Evolutionary conservation across 2,113 vertebrate species (phyloP), one percentile per base, ranked within the genome.

Genomic region (Tursiops truncatus): DNA sequence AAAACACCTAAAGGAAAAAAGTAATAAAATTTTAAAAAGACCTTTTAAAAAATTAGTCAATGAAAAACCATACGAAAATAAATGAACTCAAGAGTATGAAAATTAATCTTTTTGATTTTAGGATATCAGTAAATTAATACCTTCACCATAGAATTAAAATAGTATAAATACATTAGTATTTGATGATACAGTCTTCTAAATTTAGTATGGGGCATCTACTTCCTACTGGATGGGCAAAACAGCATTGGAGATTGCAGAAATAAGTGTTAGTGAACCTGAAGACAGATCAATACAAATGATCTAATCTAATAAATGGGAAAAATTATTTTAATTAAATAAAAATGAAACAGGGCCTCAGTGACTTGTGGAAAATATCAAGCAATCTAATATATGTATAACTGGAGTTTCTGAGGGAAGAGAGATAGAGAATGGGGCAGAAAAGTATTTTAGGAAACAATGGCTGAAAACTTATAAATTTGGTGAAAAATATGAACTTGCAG

Each of bases 1-100:
- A 98, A 99, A 99, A 99, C 99, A 99, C 97, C 99, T 99, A 98
- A 15, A 96, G 33, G 58, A 11, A 83, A 95, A 92, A 85, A 76
- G 62, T 44, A 10, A 68, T 44, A 11, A 63, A 23, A 85, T 79
- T 89, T 87, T 76, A 60, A 73, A 83, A 58, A 89, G 10, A 58
- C 0, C 2, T 77, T 82, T 81, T 10, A 65, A 91, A 95, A 94
- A 91, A 53, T 11, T 31, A 74, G n/a, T 71, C n/a, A 94, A 71
- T 87, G 25, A 92, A 88, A 94, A 92, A 76, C 2, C n/a, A 14
- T 84, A 90, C 71, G 91, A 91, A 93, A 88, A 88, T 88, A 7
- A 96, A 84, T 41, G 5, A 95, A 70, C 15, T n/a, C 91, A 86
- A 86, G 5, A 88, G 1, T 41, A 86, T 33, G 9, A 95, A 96